These are phyloP conservation scores for Apodemus sylvaticus DNA, from an alignment of 2,113 vertebrate genomes.

Conservation along the genomic window DNA sequence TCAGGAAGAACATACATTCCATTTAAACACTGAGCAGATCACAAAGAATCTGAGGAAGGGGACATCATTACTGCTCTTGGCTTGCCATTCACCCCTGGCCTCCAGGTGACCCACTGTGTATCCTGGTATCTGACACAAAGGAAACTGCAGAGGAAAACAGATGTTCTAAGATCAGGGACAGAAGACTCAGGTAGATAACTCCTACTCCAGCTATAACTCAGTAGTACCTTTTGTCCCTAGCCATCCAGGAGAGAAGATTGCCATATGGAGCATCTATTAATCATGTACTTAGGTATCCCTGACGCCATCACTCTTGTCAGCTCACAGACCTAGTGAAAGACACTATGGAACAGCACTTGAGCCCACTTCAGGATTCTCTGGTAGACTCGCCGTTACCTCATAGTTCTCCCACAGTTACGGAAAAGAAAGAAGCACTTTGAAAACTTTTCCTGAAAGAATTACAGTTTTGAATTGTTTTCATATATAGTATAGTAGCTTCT, in stretches of 20 bases:
- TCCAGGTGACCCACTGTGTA: background rate
- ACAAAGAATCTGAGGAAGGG: background rate
- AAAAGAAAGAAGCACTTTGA: background rate
- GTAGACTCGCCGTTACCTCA: accelerated
- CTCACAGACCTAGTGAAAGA: background rate
- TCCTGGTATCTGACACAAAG: background rate
- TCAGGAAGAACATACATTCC: too few species aligned
- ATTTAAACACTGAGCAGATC: background rate
- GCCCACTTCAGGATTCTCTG: background rate
- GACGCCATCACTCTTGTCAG: too few species aligned
- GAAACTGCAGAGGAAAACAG: background rate
- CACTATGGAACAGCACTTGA: background rate
- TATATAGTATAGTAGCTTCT: background rate
- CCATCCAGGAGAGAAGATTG: background rate
- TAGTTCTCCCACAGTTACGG: background rate
- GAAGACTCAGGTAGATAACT: background rate
- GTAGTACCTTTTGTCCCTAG: background rate
- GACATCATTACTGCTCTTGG: too few species aligned
- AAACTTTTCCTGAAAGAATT: background rate
- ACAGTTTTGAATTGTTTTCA: background rate
- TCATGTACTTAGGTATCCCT: background rate
- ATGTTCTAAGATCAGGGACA: background rate
- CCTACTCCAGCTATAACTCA: background rate
- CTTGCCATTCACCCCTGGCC: background rate
- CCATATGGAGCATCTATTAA: background rate